Evolutionary conservation across 2,113 vertebrate genomes (phyloP).

Genomic region (Gnathonemus longibarbis): DNA sequence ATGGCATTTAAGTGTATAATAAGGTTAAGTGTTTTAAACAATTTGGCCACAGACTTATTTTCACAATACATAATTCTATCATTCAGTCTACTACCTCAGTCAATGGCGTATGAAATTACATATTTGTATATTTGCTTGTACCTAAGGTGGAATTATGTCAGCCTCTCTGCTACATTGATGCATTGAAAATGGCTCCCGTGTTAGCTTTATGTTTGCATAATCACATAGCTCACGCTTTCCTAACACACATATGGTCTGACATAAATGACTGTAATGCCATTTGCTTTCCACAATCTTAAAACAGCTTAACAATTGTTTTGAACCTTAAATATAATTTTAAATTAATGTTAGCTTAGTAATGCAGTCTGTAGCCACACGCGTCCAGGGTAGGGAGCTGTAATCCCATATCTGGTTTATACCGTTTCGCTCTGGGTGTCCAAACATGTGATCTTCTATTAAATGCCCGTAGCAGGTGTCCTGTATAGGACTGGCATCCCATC

Average conservation of each 20-base stretch:
- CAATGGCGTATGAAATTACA: conserved; percentile 12
- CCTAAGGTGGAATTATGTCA: conserved; percentile 6
- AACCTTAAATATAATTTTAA: background rate
- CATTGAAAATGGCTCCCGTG: background rate
- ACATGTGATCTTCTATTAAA: background rate
- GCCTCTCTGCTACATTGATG: background rate
- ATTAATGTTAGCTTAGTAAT: background rate
- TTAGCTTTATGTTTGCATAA: background rate
- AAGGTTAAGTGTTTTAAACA: background rate
- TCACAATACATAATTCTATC: background rate
- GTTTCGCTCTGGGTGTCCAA: background rate
- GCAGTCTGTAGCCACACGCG: background rate
- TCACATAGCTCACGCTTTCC: background rate
- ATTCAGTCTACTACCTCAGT: conserved; percentile 8
- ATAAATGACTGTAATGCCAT: background rate
- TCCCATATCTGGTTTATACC: background rate
- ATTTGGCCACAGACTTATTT: background rate
- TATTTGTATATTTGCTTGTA: conserved; percentile 10
- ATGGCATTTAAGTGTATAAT: background rate
- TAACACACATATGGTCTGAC: background rate
- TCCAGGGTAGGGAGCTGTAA: background rate
- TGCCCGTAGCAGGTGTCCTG: background rate
- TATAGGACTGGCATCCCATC: background rate
- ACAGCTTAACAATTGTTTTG: background rate
- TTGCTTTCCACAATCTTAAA: background rate